Evolutionary conservation across 1,140 invertebrate species (phyloP), one percentile per base, ranked within the genome.

Genomic region (Sitobion miscanthi): DNA sequence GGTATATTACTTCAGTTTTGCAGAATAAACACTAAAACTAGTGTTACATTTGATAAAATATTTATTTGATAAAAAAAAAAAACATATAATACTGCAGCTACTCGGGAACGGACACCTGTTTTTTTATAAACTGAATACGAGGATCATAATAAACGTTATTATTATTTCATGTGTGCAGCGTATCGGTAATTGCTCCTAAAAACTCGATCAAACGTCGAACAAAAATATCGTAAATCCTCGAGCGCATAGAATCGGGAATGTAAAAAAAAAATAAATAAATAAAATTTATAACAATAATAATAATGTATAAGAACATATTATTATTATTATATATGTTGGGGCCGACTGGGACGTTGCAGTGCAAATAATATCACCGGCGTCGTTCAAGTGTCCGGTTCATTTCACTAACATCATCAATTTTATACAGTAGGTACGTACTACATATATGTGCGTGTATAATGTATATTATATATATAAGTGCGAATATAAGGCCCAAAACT

Each of bases 371-470:
- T 92, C 62, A 25, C 35, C 88, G 35, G 3, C 52, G 25, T 89
- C 14, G 62, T 89, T 83, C 47, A 83, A 92, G 91, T 38, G 77
- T 92, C 77, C 91, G 91, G 91, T 92, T 83, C 62, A 23, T 92
- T 92, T 92, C 91, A 92, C 77, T 30, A 82, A 89, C 35, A 89
- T 89, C 88, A 25, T 89, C 88, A 42, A 89, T 57, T 30, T 57
- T 30, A 42, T 89, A 88, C 49, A 25, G 85, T 21, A 8, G 14
- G 52, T 8, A 57, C 38, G 2, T 38, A 38, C 38, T 7, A 21
- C 42, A 82, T 1, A 8, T n/a, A 11, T 38, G 42, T 21, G 42
- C n/a, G n/a, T 47, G 23, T 17, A 30, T 30, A 87, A 20, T 2
- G 35, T 38, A 25, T 25, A 54, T 23, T 54, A 89, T 54, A 23